Evolutionary conservation across 37 sponge, comb jelly and placozoan species (phyloP), one percentile per base, ranked within the genome.

Genomic region (Ephydatia muelleri): DNA sequence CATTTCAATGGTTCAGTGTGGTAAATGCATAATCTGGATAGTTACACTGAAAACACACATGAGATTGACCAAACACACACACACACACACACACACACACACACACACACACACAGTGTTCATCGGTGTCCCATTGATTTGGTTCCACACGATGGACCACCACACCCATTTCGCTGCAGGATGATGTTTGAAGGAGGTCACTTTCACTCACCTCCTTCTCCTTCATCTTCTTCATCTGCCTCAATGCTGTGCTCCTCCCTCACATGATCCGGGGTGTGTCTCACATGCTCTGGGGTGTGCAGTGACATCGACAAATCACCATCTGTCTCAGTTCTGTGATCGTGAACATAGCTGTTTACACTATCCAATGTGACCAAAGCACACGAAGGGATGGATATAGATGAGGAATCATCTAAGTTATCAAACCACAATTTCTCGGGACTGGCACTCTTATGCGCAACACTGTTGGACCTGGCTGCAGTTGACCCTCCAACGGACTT

Each of bases 221-320:
- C 70, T 33, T 68, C 81, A 27, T 65, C 72, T 2, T 69, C 72
- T 32, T 68, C 69, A 12, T 81, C 70, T 28, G 27, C 65, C 0
- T 28, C 30, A 22, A 32, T 79, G 32, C 68, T 35, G 22, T 38
- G 32, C 14, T 30, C 33, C 32, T 31, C 30, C 6, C 34, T 57
- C 71, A 70, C 32, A 71, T 33, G 69, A 68, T 68, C 26, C 33
- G 2, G 4, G 4, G 68, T 22, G 33, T 6, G 32, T 25, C n/a
- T n/a, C n/a, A n/a, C n/a, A n/a, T n/a, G n/a, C n/a, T n/a, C n/a
- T n/a, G n/a, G n/a, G n/a, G n/a, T n/a, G n/a, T n/a, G n/a, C n/a
- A n/a, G n/a, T n/a, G n/a, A n/a, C n/a, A 6, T 3, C 6, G 43
- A 43, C 43, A 43, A 6, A 3, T 43, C 43, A 43, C 43, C 47